phyloP scores from a whole-genome alignment of 2,113 vertebrate genomes.

The Hypocryptadius cinnamomeus region DNA sequence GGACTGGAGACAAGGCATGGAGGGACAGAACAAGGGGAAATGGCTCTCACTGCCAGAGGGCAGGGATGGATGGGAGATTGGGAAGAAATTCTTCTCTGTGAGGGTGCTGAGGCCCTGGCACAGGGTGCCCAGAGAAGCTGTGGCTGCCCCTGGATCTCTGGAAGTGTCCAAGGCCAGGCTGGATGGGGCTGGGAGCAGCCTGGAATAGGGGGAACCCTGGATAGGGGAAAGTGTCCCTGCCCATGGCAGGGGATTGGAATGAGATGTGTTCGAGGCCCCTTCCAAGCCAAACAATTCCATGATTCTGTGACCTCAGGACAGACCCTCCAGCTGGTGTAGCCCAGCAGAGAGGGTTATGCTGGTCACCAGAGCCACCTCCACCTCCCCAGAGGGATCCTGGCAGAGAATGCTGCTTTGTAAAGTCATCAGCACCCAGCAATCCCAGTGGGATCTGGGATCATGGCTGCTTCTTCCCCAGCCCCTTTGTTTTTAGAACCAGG shows the following conservation, averaged over 20 bases:
- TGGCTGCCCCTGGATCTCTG: background rate
- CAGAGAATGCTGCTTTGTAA: background rate
- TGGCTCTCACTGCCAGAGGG: background rate
- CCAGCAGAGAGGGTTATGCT: background rate
- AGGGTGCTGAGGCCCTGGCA: fast-evolving
- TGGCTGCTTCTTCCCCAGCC: background rate
- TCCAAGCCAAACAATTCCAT: background rate
- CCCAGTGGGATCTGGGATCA: background rate
- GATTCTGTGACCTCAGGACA: background rate
- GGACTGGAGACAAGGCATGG: fast-evolving
- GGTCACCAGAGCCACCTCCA: background rate
- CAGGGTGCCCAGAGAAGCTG: background rate
- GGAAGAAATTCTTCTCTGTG: background rate
- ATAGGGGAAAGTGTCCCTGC: background rate
- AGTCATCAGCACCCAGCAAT: background rate
- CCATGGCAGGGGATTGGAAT: background rate
- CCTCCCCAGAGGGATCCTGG: background rate
- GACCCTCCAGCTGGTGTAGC: background rate
- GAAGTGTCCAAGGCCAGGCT: background rate
- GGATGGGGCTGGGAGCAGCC: fast-evolving
- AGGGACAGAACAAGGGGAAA: fast-evolving
- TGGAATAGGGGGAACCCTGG: background rate
- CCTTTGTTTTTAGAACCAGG: background rate
- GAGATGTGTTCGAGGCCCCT: background rate
- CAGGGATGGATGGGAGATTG: fast-evolving